Evolutionary conservation across 2,113 vertebrate genomes (phyloP), one percentile per base, ranked within the genome.

Genomic region (Arenaria interpres): DNA sequence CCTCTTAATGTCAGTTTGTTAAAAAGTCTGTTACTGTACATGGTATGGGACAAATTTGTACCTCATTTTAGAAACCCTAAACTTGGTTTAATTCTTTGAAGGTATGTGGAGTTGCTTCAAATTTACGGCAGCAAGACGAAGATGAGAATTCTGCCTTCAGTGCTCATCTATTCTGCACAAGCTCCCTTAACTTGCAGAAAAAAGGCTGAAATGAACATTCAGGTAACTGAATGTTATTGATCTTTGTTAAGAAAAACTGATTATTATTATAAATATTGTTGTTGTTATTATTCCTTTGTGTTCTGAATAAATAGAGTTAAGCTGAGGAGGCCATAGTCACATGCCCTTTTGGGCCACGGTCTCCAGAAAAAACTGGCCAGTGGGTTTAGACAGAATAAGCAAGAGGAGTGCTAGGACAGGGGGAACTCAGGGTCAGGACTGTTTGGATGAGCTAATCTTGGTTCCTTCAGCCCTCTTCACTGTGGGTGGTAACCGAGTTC

Each of bases 401-500:
- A 85, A 90, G 22, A 3, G n/a, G 64, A 76, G 15, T 64, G 27
- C 33, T 60, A 78, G 63, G 46, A 59, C 14, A 79, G 30, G 41
- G 62, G 35, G 23, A 95, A 76, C 67, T 91, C 91, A 90, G 72
- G 86, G 62, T 96, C 83, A 92, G 51, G 48, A 85, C 84, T 93
- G 48, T 92, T 96, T 96, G 68, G 57, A 87, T 82, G 75, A 89
- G 62, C 90, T 96, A 59, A 85, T 82, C 41, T 90, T 53, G 67
- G 25, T 90, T 95, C 27, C 39, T 79, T 87, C 22, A 72, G 76
- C 73, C n/a, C 33, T 95, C n/a, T 66, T 92, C 92, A 76, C 53
- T 45, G 69, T 93, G 94, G 80, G 95, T 97, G 94, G 94, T 93
- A 95, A 62, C 48, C 54, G 80, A 82, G 48, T 50, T 94, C 28